Conservation (phyloP, 2,113 vertebrate genomes). For the Eublepharis macularius region DNA sequence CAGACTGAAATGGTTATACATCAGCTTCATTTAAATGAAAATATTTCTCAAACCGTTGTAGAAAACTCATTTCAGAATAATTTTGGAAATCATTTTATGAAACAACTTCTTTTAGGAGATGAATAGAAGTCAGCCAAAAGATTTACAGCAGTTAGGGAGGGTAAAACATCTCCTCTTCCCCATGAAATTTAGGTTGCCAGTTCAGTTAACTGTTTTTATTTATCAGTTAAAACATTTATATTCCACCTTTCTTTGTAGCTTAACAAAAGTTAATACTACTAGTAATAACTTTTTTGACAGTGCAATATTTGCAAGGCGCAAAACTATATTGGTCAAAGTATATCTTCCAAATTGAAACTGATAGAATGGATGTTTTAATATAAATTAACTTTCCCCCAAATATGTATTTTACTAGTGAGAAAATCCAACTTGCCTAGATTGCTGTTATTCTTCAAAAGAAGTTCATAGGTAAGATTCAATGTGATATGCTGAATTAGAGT, state of each 20-base stretch:
- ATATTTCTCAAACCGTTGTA: too few species aligned
- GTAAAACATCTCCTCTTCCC: not conserved
- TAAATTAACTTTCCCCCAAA: not conserved
- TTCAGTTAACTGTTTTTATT: too few species aligned
- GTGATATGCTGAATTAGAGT: too few species aligned
- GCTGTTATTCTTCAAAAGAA: too few species aligned
- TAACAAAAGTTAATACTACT: too few species aligned
- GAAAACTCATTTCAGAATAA: not conserved
- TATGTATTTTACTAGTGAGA: too few species aligned
- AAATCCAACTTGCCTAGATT: too few species aligned
- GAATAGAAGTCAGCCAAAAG: not conserved
- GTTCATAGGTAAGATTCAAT: too few species aligned
- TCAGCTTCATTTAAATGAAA: too few species aligned
- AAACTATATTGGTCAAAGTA: not conserved
- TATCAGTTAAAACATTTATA: too few species aligned
- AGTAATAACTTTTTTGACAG: not conserved
- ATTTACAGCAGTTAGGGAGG: not conserved
- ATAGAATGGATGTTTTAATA: not conserved
- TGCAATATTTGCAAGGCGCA: not conserved
- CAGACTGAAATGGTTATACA: too few species aligned
- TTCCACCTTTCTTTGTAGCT: too few species aligned
- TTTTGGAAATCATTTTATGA: not conserved
- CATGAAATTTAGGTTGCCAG: not conserved
- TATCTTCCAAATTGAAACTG: not conserved
- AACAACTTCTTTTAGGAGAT: not conserved